These are phyloP conservation scores for Criorhina ranunculi DNA, from an alignment of 2,888 invertebrate species.

Conservation along the genomic window DNA sequence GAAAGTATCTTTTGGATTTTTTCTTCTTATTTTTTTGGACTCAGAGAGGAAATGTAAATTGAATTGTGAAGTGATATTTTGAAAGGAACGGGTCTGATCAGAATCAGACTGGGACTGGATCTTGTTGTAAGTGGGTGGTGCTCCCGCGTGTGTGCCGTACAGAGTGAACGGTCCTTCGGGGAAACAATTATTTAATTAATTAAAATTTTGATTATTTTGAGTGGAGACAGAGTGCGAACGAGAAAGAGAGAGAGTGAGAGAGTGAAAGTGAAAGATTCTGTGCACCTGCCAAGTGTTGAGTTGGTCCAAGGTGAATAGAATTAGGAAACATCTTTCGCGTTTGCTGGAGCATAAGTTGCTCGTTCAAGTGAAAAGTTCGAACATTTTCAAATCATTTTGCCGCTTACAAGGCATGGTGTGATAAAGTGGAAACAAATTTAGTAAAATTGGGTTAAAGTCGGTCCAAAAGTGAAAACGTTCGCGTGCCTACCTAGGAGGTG, in stretches of 20 bases:
- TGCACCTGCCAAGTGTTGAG: constrained; percentile 16
- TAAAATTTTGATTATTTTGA: constrained; percentile 7
- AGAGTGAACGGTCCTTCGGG: not conserved
- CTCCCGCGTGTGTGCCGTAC: not conserved
- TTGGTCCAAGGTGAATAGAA: not conserved
- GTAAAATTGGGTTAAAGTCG: too few species aligned
- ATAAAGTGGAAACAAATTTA: too few species aligned
- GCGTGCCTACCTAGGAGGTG: too few species aligned
- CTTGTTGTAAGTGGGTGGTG: constrained; percentile 20
- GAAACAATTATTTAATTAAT: constrained; percentile 10
- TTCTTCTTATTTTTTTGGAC: too few species aligned
- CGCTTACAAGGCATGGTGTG: too few species aligned
- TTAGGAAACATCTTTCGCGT: not conserved
- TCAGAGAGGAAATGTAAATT: not conserved
- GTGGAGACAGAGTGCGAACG: not conserved
- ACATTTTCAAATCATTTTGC: too few species aligned
- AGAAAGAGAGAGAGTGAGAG: not conserved
- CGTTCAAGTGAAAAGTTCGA: not conserved
- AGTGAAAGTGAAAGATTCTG: not conserved
- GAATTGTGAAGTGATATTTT: constrained; percentile 1
- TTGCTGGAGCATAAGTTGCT: not conserved
- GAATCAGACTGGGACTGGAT: constrained; percentile 15
- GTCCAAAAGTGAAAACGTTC: too few species aligned
- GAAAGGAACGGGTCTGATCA: constrained; percentile 8
- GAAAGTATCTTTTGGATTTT: constrained; percentile 3